Evolutionary conservation across 2,888 invertebrate genomes (phyloP), one percentile per base, ranked within the genome.

Genomic region (Agelastica alni): DNA sequence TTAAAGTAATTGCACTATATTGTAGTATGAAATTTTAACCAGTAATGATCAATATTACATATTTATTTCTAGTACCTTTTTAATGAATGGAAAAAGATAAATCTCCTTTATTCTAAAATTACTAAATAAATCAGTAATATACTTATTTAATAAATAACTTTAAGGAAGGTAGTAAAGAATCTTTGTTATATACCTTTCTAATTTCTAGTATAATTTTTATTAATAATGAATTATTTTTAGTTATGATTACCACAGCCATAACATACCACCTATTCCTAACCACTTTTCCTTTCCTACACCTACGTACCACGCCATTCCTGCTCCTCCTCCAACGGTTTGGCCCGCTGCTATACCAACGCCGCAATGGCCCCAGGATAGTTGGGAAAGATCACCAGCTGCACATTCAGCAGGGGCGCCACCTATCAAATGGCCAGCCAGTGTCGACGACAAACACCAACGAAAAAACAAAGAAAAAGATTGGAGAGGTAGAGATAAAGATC

Each of bases 271-370:
- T 16, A 56, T 66, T 44, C 60, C 69, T 4, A 60, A 64, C n/a
- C 70, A 69, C 28, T 72, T 66, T 49, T 62, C 71, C 3, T 73
- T 69, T 52, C 67, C 70, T 3, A 62, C 65, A n/a, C 65, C 65
- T n/a, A 58, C 68, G 10, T 70, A 70, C 47, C 69, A 68, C 41
- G 47, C 61, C 6, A 61, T 62, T 42, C 46, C 56, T 10, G 51
- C 63, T 12, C 56, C 58, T 6, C 58, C 57, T 9, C 46, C 64
- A 10, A 37, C 66, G 1, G 62, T 68, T 6, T 67, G 66, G 67
- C 30, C 60, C 28, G 17, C 59, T 1, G 43, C 60, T n/a, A 43
- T 51, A 13, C 51, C 63, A 3, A 60, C 66, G 41, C 60, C 58
- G 12, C 59, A 60, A 34, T 66, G 66, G 66, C 60, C 66, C 1